Evolutionary conservation across 2,888 invertebrate genomes (phyloP), one percentile per base, ranked within the genome.

Genomic region (Tricholauxania praeusta): DNA sequence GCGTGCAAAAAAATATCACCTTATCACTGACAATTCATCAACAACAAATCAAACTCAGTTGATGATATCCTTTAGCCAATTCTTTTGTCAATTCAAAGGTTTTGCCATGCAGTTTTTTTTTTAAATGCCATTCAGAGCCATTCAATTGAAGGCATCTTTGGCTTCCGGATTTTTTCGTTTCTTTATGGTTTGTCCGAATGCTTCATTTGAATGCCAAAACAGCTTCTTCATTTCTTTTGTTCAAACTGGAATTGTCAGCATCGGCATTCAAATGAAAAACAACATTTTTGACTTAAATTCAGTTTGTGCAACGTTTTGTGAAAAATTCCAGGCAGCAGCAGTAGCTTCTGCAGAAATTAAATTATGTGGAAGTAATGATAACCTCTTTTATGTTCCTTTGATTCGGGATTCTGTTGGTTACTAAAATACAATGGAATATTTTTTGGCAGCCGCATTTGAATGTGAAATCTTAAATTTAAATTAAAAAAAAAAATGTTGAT

Each of bases 321-420:
- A 70, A 39, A 70, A 62, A 53, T 69, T 15, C 55, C 67, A 32
- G 60, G 49, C 60, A 60, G n/a, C 64, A 64, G 14, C 63, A 12
- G 57, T 48, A 68, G 59, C 49, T 49, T 68, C 57, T 63, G 70
- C 53, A 53, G 19, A 63, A 62, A 63, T 70, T 70, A 70, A 70
- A 70, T 70, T 70, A 70, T 62, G 63, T 70, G 70, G 70, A 70
- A 70, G 39, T 70, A 70, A 70, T 70, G 70, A 70, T 70, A 70
- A 70, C 63, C 64, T 53, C 17, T 39, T 47, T 39, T 39, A 7
- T 39, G 7, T 39, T 70, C 60, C 22, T 70, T 53, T 17, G 39
- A 15, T 19, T 49, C 17, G 62, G 62, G 32, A 39, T 39, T 39
- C 39, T 39, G 39, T 39, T 39, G 39, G 39, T 39, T 39, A 52